These are phyloP conservation scores for Scolanthus callimorphus DNA, from an alignment of 92 coral and sea anemone genomes.

Conservation along the genomic window DNA sequence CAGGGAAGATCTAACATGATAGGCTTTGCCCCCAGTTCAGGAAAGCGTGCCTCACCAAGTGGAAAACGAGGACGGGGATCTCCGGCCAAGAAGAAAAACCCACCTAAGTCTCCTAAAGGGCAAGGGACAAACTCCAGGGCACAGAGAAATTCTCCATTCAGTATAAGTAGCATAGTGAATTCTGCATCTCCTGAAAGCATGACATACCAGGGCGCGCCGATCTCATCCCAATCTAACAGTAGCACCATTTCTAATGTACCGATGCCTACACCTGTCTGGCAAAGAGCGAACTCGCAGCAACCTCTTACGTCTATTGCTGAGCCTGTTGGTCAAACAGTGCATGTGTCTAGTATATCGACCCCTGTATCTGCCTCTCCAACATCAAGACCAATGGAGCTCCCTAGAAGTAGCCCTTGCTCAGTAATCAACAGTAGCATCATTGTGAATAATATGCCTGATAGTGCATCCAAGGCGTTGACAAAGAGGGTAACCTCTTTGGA, in stretches of 20 bases:
- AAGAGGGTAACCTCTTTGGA: neutral
- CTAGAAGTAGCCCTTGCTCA: neutral
- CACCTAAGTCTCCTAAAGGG: neutral
- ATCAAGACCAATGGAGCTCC: neutral
- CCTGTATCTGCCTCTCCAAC: neutral
- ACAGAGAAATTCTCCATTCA: constrained; percentile 68
- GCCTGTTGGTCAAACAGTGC: neutral
- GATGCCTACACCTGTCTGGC: neutral
- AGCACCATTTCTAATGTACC: neutral
- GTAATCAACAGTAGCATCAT: neutral
- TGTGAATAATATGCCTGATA: neutral
- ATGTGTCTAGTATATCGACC: neutral
- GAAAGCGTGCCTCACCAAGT: constrained; percentile 14
- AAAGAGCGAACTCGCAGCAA: neutral
- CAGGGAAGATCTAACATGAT: neutral
- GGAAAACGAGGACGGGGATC: constrained; percentile 3
- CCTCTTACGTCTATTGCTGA: neutral
- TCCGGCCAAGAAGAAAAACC: constrained; percentile 9
- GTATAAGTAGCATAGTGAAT: constrained; percentile 74
- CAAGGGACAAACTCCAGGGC: neutral
- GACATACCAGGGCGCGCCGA: neutral
- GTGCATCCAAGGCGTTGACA: neutral
- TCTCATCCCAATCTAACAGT: too few species aligned
- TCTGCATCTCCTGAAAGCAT: constrained; percentile 18
- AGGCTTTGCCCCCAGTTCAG: neutral